These are phyloP conservation scores for Tapirus indicus DNA, from an alignment of 2,797 vertebrate species.

Conservation along the genomic window DNA sequence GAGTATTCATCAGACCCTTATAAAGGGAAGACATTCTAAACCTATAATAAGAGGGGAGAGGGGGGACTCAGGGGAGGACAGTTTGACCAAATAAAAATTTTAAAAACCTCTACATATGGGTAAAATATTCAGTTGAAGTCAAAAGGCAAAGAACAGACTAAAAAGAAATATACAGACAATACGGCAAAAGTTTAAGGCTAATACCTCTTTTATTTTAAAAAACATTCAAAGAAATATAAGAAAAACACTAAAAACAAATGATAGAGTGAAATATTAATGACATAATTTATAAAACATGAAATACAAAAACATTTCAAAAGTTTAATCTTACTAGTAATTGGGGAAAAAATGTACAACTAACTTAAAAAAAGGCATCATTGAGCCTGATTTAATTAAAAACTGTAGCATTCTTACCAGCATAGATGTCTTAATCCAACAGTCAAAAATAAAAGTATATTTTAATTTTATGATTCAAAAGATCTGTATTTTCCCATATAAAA, in stretches of 20 bases:
- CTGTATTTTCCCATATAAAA: not conserved
- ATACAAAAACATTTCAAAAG: constrained; percentile 16
- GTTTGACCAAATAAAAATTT: not conserved
- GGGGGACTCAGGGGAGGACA: not conserved
- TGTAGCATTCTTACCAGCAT: not conserved
- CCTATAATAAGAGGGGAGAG: not conserved
- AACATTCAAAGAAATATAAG: not conserved
- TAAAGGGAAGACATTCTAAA: not conserved
- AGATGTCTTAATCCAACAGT: not conserved
- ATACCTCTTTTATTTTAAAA: not conserved
- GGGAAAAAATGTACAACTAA: not conserved
- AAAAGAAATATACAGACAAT: not conserved
- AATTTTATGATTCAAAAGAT: not conserved
- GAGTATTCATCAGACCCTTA: not conserved
- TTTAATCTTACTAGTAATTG: not conserved
- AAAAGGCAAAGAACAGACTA: not conserved
- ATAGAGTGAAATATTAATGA: not conserved
- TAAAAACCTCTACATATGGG: not conserved
- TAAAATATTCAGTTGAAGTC: not conserved
- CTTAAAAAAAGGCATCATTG: not conserved
- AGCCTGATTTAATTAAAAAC: not conserved
- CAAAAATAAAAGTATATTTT: not conserved
- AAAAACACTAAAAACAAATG: constrained; percentile 38
- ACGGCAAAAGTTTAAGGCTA: not conserved
- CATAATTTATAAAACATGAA: constrained; percentile 1